A percentile compares a stretch with the other conserved stretches of the same genome.
Conservation (phyloP, 1,140 invertebrate species). For the Ceratosolen fusciceps region DNA sequence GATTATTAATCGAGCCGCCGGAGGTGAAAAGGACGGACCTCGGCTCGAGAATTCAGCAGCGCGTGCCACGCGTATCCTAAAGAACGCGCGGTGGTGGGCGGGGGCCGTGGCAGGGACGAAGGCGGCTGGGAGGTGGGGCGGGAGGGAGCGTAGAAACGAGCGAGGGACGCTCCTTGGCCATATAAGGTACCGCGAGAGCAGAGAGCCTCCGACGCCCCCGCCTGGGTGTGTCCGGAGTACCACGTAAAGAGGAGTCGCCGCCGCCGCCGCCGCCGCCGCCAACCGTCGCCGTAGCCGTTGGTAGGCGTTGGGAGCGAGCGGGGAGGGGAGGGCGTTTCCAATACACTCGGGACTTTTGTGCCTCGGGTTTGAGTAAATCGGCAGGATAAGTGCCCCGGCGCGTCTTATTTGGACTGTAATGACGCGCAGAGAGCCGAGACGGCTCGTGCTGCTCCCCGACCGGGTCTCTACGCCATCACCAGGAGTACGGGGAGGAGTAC, state of each 20-base stretch:
- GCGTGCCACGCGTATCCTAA: conserved; percentile 55
- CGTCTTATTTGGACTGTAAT: conserved; percentile 17
- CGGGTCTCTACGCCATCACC: no score
- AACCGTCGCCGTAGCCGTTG: no score
- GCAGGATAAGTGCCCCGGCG: background rate
- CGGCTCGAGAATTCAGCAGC: background rate
- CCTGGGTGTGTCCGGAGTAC: background rate
- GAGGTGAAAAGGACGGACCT: background rate
- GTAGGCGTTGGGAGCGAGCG: background rate
- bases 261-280: background rate
- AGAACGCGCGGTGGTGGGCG: conserved; percentile 27
- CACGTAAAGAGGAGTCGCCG: conserved; percentile 14
- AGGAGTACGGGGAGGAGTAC: background rate
- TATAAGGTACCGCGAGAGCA: conserved; percentile 41
- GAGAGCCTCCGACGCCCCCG: background rate
- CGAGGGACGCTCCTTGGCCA: conserved; percentile 30
- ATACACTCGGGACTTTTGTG: background rate
- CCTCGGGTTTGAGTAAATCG: background rate
- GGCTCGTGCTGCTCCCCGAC: background rate
- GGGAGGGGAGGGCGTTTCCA: conserved; percentile 17
- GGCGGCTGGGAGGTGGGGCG: background rate
- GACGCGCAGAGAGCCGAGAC: background rate
- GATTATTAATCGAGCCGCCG: background rate
- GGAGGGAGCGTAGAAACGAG: conserved; percentile 20
- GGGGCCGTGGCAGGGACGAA: conserved; percentile 25